Evolutionary conservation across 2,113 vertebrate genomes (phyloP), one percentile per base, ranked within the genome.

Genomic region (Coturnix japonica): DNA sequence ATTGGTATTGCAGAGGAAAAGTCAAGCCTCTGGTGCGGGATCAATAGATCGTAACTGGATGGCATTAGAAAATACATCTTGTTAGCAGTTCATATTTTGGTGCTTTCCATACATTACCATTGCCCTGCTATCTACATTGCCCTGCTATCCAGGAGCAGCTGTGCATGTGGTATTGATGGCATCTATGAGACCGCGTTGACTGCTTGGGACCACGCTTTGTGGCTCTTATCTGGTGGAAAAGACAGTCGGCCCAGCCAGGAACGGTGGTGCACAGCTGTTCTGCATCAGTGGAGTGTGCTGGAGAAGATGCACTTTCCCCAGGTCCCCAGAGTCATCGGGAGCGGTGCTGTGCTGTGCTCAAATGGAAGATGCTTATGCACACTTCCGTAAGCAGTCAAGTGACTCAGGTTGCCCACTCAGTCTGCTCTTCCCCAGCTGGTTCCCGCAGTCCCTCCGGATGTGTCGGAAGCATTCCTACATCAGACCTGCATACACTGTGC

Each of bases 341-440:
- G 78, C 80, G 44, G 31, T 35, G 75, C 84, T 71, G 89, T 67
- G 87, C 46, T 90, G 63, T 70, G 60, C 75, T 91, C 67, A 91
- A 82, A 93, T 94, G 87, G 92, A 95, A 82, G 87, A 87, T 77
- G 69, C 89, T 92, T 67, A 56, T 93, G 71, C 70, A 87, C 87
- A 83, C 89, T 93, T 81, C 83, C 91, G 77, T 90, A 93, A 95
- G 93, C 90, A 95, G 59, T 91, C 65, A 94, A 94, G 91, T 96
- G 94, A 96, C 89, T 94, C 94, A 82, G 84, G 96, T 91, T 96
- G 91, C 95, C 94, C 89, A 92, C 92, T 96, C 85, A 88, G 95
- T 87, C 85, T 95, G 86, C 74, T 92, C 70, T 60, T 95, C 95
- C 72, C 76, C 91, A 85, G 92, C 43, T 87, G 91, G 91, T 93